phyloP scores from a whole-genome alignment of 2,888 invertebrate genomes.

The Nebria brevicollis region DNA sequence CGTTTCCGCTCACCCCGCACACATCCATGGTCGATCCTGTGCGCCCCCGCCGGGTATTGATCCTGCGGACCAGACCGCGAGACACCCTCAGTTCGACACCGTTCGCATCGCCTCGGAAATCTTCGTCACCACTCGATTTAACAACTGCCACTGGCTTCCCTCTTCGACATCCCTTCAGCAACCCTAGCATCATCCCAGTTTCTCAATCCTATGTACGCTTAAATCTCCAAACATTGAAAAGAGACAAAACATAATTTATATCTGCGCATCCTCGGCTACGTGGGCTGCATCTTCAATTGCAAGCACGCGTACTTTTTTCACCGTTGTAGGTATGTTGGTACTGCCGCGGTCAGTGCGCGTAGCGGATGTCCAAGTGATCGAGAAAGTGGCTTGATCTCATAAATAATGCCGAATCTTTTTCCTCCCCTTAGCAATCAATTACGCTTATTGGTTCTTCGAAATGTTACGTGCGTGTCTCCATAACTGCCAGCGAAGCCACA shows the following conservation, averaged over 20 bases:
- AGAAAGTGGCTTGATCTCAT: constrained; percentile 54
- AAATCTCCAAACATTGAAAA: constrained; percentile 48
- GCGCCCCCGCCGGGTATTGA: constrained; percentile 57
- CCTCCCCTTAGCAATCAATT: constrained; percentile 58
- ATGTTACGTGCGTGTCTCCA: constrained; percentile 23
- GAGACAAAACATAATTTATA: constrained; percentile 48
- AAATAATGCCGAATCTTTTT: constrained; percentile 60
- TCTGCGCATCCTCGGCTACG: constrained; percentile 38
- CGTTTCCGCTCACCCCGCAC: constrained; percentile 13
- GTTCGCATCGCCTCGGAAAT: constrained; percentile 56
- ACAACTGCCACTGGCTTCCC: constrained; percentile 52
- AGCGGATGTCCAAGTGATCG: too few species aligned
- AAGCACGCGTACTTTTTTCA: neutral
- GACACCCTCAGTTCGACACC: constrained; percentile 56
- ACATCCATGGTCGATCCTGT: constrained; percentile 42
- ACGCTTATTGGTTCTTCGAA: constrained; percentile 53
- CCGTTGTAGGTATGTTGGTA: neutral
- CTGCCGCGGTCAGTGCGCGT: too few species aligned
- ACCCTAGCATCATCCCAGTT: constrained; percentile 44
- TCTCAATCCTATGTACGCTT: constrained; percentile 24
- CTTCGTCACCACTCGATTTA: constrained; percentile 57
- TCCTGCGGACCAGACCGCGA: constrained; percentile 60
- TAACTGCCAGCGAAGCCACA: neutral
- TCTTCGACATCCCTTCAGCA: constrained; percentile 51
- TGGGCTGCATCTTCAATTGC: constrained; percentile 12